These are phyloP conservation scores for Camponotus fellah DNA, from an alignment of 2,888 invertebrate species.

Conservation along the genomic window DNA sequence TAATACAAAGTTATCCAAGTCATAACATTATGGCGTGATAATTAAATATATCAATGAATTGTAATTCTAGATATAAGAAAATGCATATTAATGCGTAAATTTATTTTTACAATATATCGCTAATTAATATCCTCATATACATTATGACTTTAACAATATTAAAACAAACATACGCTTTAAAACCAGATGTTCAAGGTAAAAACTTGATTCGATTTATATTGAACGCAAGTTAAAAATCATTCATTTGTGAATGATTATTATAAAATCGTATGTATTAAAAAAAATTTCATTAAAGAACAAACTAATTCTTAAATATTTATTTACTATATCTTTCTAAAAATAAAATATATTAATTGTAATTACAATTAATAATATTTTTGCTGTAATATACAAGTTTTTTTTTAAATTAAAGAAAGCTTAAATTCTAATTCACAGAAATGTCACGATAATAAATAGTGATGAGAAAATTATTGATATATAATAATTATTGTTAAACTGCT, in stretches of 20 bases:
- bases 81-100: no score
- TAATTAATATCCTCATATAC: background rate
- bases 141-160: slow-evolving; percentile 8
- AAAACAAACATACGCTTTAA: slow-evolving; percentile 21
- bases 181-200: background rate
- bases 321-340: background rate
- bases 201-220: background rate
- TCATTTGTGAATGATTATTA: background rate
- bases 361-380: no score
- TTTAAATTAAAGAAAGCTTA: background rate
- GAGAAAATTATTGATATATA: background rate
- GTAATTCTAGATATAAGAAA: no score
- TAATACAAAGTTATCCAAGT: no score
- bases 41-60: no score
- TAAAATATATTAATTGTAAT: background rate
- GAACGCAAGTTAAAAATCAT: background rate
- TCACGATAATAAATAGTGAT: background rate
- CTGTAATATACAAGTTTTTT: background rate
- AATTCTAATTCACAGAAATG: background rate
- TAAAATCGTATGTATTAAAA: background rate
- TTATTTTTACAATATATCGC: no score
- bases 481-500: background rate
- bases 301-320: background rate
- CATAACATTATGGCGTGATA: no score
- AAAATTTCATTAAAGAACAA: background rate